A percentile compares a stretch with the other conserved stretches of the same genome.
Conservation (phyloP, 2,797 vertebrate genomes). For the Cyprinella venusta region DNA sequence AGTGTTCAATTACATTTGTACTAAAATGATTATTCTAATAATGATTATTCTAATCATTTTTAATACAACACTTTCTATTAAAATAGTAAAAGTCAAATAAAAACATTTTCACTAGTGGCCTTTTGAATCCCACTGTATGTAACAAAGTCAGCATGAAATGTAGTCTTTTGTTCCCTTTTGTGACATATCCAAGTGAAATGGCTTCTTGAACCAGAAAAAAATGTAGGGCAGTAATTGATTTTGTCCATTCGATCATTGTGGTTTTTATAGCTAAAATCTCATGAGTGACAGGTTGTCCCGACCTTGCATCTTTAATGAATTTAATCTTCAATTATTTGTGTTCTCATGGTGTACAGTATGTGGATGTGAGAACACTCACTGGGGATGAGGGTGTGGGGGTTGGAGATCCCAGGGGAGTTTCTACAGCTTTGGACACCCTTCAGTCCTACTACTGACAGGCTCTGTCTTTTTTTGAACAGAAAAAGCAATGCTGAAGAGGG, state of each 20-base stretch:
- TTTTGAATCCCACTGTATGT: neutral
- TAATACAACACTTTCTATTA: neutral
- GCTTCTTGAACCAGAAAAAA: neutral
- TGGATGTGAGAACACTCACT: neutral
- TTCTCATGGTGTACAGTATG: constrained; percentile 5
- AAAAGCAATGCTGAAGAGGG: neutral
- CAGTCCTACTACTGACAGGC: neutral
- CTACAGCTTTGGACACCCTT: neutral
- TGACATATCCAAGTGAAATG: neutral
- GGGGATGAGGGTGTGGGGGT: neutral
- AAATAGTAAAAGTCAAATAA: neutral
- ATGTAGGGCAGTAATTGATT: neutral
- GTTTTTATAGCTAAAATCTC: neutral
- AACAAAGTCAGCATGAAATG: too few species aligned
- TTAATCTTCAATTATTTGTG: neutral
- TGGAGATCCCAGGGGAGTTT: neutral
- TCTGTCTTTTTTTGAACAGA: neutral
- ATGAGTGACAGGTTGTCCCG: neutral
- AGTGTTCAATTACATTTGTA: neutral
- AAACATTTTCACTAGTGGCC: neutral
- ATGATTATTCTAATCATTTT: neutral
- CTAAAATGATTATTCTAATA: too few species aligned
- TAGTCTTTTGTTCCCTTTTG: neutral
- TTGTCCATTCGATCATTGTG: neutral
- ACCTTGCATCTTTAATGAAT: neutral